Percentiles rank a stretch among this genome's conserved stretches.
These are phyloP conservation scores for human DNA, from an alignment of 2,113 vertebrate species.

Conservation along the genomic window GRCh38 chr22:46774001-46774500, in stretches of 20 bases:
- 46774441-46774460: rapidly evolving
- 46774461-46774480: rapidly evolving
- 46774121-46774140: not conserved
- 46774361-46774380: not conserved
- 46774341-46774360: rapidly evolving
- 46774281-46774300: not conserved
- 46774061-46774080: not conserved
- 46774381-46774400: not conserved
- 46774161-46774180: not conserved
- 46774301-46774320: rapidly evolving
- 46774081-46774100: too few species aligned
- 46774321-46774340: not conserved
- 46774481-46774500: rapidly evolving
- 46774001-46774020: not conserved
- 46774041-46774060: too few species aligned
- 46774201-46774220: too few species aligned
- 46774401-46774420: not conserved
- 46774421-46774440: not conserved
- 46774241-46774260: not conserved
- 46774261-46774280: rapidly evolving
- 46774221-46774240: too few species aligned
- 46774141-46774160: not conserved
- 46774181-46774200: rapidly evolving
- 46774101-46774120: not conserved
- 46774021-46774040: not conserved